These are phyloP conservation scores for Sarcophaga variegata DNA, from an alignment of 2,888 invertebrate genomes.

Conservation along the genomic window DNA sequence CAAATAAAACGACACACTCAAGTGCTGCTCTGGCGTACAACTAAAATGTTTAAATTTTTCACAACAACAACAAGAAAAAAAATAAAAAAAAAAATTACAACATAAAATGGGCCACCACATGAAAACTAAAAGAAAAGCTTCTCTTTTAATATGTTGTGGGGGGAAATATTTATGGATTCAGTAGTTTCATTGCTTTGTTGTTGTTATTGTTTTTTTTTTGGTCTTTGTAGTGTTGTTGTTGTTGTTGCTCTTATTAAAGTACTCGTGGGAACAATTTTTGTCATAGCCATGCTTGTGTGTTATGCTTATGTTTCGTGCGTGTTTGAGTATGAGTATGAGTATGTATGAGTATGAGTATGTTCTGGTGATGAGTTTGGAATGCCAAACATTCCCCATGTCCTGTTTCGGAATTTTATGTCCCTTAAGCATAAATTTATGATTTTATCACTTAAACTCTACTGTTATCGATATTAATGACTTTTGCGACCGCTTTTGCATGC, in stretches of 20 bases:
- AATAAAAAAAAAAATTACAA: not conserved
- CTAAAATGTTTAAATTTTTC: slow-evolving; percentile 35
- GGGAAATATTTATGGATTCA: slow-evolving; percentile 13
- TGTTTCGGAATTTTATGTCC: slow-evolving; percentile 29
- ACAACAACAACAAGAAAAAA: slow-evolving; percentile 28
- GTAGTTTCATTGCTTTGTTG: not conserved
- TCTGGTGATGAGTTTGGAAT: slow-evolving; percentile 24
- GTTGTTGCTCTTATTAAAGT: slow-evolving; percentile 26
- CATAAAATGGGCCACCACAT: slow-evolving; percentile 6
- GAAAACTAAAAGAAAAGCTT: not conserved
- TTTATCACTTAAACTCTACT: slow-evolving; percentile 33
- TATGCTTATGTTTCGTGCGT: not conserved
- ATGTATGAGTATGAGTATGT: not conserved
- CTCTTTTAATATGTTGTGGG: not conserved
- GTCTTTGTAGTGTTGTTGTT: not conserved
- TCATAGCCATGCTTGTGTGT: not conserved
- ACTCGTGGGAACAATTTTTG: slow-evolving; percentile 47
- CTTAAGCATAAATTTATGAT: slow-evolving; percentile 39
- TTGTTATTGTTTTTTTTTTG: not conserved
- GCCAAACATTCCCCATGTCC: slow-evolving; percentile 10
- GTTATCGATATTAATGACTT: slow-evolving; percentile 8
- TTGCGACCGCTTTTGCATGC: not conserved
- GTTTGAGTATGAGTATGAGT: slow-evolving; percentile 33
- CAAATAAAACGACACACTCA: slow-evolving; percentile 58
- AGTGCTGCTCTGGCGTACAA: slow-evolving; percentile 27